Evolutionary conservation across 2,888 invertebrate species (phyloP).

Genomic region (Leucophora obtusa): DNA sequence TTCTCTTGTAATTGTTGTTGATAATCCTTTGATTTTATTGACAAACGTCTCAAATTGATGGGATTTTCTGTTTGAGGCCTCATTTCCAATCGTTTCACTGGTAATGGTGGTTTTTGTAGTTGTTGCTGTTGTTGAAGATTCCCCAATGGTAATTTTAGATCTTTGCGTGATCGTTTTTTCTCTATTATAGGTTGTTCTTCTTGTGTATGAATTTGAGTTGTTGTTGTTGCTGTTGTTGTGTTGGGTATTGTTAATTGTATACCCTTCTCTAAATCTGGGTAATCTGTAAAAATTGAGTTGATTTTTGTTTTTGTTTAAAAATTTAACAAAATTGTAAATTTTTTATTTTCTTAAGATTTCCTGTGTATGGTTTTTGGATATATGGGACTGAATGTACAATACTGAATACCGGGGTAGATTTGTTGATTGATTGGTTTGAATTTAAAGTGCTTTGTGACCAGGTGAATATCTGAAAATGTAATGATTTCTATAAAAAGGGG

Average conservation of each 20-base stretch:
- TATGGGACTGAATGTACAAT: constrained; percentile 55
- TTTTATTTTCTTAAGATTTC: constrained; percentile 32
- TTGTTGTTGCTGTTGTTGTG: constrained; percentile 39
- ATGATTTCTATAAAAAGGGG: constrained; percentile 18
- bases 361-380: constrained; percentile 40
- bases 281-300: constrained; percentile 76
- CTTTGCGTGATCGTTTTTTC: constrained; percentile 52
- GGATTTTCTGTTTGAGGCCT: constrained; percentile 19
- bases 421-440: constrained; percentile 36
- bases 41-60: constrained; percentile 24
- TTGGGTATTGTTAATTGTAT: constrained; percentile 70
- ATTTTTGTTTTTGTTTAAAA: constrained; percentile 47
- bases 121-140: constrained; percentile 14
- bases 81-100: constrained; percentile 47
- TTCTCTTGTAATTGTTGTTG: constrained; percentile 11
- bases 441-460: constrained; percentile 47
- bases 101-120: constrained; percentile 53
- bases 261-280: constrained; percentile 77
- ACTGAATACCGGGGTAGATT: constrained; percentile 51
- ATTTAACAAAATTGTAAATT: constrained; percentile 7
- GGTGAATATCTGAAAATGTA: constrained; percentile 37
- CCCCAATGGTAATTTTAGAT: constrained; percentile 46
- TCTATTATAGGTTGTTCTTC: constrained; percentile 30
- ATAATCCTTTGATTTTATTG: constrained; percentile 13
- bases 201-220: no score